phyloP scores from a whole-genome alignment of 2,888 invertebrate species.

The Podotricha telesiphe region DNA sequence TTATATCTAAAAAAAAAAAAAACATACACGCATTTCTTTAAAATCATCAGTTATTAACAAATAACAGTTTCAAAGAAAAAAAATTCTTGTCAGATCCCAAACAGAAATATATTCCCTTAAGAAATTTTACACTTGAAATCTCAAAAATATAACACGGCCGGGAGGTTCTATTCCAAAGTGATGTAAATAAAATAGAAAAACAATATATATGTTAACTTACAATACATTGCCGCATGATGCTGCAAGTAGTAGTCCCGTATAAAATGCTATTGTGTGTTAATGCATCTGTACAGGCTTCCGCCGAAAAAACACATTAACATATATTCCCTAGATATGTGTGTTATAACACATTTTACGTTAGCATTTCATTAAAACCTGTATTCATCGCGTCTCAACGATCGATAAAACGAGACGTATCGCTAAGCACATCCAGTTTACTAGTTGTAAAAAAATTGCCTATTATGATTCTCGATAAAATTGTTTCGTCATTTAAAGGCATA shows the following conservation, averaged over 20 bases:
- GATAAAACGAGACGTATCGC: slow-evolving; percentile 6
- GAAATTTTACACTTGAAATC: no score
- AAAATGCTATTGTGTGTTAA: slow-evolving; percentile 48
- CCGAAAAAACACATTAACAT: slow-evolving; percentile 15
- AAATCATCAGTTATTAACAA: no score
- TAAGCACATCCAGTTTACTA: not conserved
- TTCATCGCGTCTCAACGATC: slow-evolving; percentile 12
- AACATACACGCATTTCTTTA: no score
- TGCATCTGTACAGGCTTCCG: slow-evolving; percentile 44
- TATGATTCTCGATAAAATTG: not conserved
- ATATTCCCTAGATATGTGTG: slow-evolving; percentile 11
- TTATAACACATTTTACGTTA: slow-evolving; percentile 2
- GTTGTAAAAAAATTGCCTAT: not conserved
- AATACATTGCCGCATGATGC: not conserved
- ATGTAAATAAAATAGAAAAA: not conserved
- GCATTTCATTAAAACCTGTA: slow-evolving; percentile 15
- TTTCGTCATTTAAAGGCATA: not conserved
- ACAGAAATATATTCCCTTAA: no score
- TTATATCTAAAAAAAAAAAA: no score
- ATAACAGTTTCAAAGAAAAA: no score
- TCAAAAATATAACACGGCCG: not conserved
- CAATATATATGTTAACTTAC: no score
- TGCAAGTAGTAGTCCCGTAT: slow-evolving; percentile 10
- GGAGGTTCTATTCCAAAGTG: not conserved
- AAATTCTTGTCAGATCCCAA: no score